Conservation (phyloP, 2,797 vertebrate genomes). For the Heliangelus exortis region DNA sequence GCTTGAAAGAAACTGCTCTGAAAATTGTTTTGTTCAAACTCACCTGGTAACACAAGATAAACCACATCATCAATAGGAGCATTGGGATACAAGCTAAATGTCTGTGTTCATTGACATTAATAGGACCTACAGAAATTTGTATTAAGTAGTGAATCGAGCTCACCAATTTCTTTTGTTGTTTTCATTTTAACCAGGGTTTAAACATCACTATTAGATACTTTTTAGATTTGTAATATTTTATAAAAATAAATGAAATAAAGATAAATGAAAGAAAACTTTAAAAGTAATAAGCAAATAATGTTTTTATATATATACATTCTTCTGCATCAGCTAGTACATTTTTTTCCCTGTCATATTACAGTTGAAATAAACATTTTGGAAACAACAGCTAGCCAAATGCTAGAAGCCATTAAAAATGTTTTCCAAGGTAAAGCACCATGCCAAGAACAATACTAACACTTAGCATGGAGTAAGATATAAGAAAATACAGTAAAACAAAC, state of each 20-base stretch:
- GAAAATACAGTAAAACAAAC: constrained; percentile 58
- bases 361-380: constrained; percentile 55
- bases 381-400: constrained; percentile 45
- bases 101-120: background rate
- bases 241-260: background rate
- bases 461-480: constrained; percentile 32
- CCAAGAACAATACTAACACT: constrained; percentile 61
- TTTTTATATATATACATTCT: background rate
- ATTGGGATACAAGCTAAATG: background rate
- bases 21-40: background rate
- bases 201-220: background rate
- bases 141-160: background rate
- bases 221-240: background rate
- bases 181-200: background rate
- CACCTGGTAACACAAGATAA: background rate
- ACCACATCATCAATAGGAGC: background rate
- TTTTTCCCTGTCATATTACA: background rate
- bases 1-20: background rate
- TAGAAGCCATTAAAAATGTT: constrained; percentile 14
- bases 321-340: background rate
- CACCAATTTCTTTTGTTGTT: background rate
- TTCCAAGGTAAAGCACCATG: constrained; percentile 44
- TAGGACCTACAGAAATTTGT: background rate
- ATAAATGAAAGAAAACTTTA: background rate
- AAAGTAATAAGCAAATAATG: background rate